phyloP scores from a whole-genome alignment of 2,888 invertebrate species.

The Erpobdella octoculata region DNA sequence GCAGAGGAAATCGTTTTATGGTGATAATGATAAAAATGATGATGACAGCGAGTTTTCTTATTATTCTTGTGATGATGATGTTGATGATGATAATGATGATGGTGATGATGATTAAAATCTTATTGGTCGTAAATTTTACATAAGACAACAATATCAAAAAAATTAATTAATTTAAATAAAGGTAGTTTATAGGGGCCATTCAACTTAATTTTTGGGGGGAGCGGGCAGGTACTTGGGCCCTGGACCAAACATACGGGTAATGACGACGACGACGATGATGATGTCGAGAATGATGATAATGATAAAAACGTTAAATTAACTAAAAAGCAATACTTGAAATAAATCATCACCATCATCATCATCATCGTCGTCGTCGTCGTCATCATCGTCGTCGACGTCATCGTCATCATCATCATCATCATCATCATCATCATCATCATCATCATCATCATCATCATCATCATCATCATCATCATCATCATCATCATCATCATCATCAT shows the following conservation, averaged over 20 bases:
- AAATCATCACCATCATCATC: constrained; percentile 24
- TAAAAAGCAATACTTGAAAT: no score
- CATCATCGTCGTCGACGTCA: constrained; percentile 9
- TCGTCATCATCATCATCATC: constrained; percentile 19
- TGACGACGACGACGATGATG: neutral
- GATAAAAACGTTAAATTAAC: neutral
- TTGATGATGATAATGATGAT: neutral
- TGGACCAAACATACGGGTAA: no score
- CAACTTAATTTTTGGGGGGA: no score
- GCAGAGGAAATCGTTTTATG: no score
- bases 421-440: constrained; percentile 15
- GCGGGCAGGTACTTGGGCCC: no score
- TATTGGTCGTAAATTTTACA: no score
- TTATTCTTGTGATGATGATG: constrained; percentile 3
- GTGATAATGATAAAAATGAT: neutral
- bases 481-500: constrained; percentile 20
- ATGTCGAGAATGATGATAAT: neutral
- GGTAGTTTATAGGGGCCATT: no score
- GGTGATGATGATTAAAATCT: no score
- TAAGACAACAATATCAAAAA: no score
- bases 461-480: constrained; percentile 20
- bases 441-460: constrained; percentile 15
- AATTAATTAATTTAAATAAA: no score
- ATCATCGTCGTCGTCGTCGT: constrained; percentile 22
- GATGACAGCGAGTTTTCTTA: neutral